Evolutionary conservation across 2,113 vertebrate genomes (phyloP).

Genomic region (Felis catus): DNA sequence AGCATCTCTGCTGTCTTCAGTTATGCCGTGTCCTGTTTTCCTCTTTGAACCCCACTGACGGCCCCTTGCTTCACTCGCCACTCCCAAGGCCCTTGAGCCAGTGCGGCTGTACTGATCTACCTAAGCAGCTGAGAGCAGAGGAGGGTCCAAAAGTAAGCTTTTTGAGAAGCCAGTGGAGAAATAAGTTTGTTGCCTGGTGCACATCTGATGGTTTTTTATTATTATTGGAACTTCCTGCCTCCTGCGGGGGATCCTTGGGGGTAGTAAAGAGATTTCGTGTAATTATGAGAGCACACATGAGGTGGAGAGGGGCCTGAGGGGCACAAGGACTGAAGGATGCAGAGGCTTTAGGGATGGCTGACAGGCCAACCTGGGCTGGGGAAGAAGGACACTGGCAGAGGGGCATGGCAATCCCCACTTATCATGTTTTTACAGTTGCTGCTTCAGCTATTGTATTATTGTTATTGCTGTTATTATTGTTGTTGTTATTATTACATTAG

Average conservation of each 20-base stretch:
- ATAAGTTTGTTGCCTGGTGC: not conserved
- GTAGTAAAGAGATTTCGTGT: not conserved
- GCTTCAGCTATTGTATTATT: not conserved
- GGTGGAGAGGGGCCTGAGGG: not conserved
- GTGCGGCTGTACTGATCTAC: not conserved
- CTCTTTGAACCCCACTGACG: not conserved
- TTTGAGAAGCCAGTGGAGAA: not conserved
- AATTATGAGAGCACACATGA: not conserved
- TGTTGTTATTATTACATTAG: not conserved
- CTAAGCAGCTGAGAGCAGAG: not conserved
- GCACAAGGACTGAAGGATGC: not conserved
- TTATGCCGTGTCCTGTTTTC: not conserved
- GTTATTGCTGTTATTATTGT: not conserved
- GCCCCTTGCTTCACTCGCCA: not conserved
- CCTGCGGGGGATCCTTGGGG: not conserved
- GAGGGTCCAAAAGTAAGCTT: not conserved
- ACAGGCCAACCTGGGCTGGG: not conserved
- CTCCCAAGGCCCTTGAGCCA: not conserved
- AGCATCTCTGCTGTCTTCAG: not conserved
- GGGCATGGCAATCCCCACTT: not conserved
- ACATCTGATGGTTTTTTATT: not conserved
- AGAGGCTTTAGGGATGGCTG: not conserved
- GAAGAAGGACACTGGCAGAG: not conserved
- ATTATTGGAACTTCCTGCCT: not conserved
- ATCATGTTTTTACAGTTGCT: not conserved